Conservation (phyloP, 2,797 vertebrate species). For the Lagodon rhomboides region DNA sequence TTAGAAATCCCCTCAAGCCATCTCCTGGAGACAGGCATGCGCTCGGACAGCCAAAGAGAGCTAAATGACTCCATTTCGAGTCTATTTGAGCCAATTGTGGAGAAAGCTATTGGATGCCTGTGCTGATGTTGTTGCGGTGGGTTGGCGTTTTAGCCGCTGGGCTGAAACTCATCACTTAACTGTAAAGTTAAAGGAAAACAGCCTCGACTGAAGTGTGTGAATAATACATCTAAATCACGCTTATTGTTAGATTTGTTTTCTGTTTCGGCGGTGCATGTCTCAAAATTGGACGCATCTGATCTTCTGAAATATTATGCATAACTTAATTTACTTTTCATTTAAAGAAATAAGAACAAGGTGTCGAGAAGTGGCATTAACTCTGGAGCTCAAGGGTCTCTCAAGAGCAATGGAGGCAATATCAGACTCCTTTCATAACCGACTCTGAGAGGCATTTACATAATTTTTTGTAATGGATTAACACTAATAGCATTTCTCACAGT, state of each 20-base stretch:
- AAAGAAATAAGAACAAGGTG: not conserved
- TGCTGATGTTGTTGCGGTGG: slow-evolving; percentile 38
- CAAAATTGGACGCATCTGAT: not conserved
- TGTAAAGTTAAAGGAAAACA: slow-evolving; percentile 18
- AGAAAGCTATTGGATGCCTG: slow-evolving; percentile 58
- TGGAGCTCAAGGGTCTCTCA: not conserved
- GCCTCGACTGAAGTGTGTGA: not conserved
- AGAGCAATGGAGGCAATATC: slow-evolving; percentile 6
- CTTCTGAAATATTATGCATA: not conserved
- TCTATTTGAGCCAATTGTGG: slow-evolving; percentile 68
- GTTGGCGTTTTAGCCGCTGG: slow-evolving; percentile 36
- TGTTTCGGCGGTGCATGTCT: not conserved
- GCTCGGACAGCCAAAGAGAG: slow-evolving; percentile 58
- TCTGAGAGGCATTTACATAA: slow-evolving; percentile 32
- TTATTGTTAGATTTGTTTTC: not conserved
- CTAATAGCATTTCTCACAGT: slow-evolving; percentile 43
- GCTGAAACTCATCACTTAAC: slow-evolving; percentile 34
- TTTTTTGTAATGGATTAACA: slow-evolving; percentile 43
- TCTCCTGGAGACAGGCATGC: slow-evolving; percentile 64
- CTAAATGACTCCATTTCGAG: slow-evolving; percentile 71
- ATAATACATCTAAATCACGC: not conserved
- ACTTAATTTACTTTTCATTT: too few species aligned
- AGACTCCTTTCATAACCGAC: slow-evolving; percentile 19
- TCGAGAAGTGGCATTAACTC: not conserved
- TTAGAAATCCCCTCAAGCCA: slow-evolving; percentile 51